Evolutionary conservation across 2,888 invertebrate genomes (phyloP), one percentile per base, ranked within the genome.

Genomic region (Camptogramma bilineatum): DNA sequence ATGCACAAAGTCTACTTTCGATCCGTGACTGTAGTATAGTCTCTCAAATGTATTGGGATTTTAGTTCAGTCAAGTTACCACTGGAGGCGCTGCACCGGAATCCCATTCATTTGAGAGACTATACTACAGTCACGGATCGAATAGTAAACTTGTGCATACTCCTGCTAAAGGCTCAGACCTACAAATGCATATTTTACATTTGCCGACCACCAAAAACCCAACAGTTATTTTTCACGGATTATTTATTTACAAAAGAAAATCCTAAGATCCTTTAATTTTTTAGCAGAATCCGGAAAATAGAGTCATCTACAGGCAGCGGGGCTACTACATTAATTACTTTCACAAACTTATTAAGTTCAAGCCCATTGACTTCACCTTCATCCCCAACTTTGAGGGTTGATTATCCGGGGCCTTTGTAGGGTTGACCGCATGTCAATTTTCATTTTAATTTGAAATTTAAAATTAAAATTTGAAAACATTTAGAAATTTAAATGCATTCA

Each of bases 311-410:
- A 52, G 39, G 52, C 46, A 44, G 17, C 57, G 52, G 52, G 62
- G 67, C 69, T 53, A 64, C 71, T 55, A 67, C 68, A 71, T 69
- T 71, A 68, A 68, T 72, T 69, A 70, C 64, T 69, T 66, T 64
- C n/a, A 56, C 52, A 59, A 68, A 66, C 66, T 74, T 75, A 73
- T 68, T 72, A 70, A 68, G 66, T 31, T 44, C 57, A 52, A 75
- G 73, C 69, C 65, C 72, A 72, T 66, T 70, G 73, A 67, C 69
- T 58, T 46, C 39, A 67, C 67, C 63, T 71, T 65, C 59, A 61
- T 61, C 53, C 67, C 48, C 47, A 67, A 67, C 67, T 69, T 65
- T 47, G 57, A 60, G 65, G 65, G 65, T 57, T 61, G 56, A 56
- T 55, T 59, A 62, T 67, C 44, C 34, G 21, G 53, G 28, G 62